Percentiles rank a stretch among this genome's conserved stretches.
Evolutionary conservation across 2,797 vertebrate genomes (phyloP).

Genomic region (Prionace glauca): DNA sequence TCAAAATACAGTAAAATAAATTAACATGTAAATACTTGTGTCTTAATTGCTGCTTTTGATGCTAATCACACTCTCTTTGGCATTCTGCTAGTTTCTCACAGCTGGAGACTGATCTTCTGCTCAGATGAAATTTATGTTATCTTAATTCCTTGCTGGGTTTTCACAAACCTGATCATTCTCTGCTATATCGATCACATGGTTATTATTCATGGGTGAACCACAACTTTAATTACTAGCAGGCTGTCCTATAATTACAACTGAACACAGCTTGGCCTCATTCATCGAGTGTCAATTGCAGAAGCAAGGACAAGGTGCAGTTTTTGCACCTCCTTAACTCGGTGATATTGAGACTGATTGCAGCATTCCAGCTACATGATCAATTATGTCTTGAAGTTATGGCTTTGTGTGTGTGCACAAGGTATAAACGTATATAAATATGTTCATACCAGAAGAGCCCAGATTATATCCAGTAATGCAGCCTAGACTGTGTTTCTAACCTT

Average conservation of each 20-base stretch:
- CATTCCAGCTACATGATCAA: neutral
- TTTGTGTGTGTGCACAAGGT: neutral
- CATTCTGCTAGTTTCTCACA: neutral
- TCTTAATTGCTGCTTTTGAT: neutral
- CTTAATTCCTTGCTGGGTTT: neutral
- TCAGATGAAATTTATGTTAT: neutral
- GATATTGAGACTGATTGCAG: neutral
- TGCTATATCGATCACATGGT: neutral
- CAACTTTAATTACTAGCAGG: neutral
- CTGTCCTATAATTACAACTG: neutral
- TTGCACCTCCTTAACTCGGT: neutral
- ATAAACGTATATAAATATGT: conserved; percentile 22
- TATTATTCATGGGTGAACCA: neutral
- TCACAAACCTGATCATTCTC: neutral
- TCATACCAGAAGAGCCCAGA: neutral
- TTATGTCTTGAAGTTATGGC: neutral
- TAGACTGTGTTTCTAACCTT: neutral
- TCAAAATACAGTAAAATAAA: neutral
- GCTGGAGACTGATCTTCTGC: neutral
- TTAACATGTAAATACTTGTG: neutral
- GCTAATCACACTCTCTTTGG: neutral
- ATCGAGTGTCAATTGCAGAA: neutral
- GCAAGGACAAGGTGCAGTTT: neutral
- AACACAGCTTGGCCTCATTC: neutral
- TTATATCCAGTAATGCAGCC: neutral